These are phyloP conservation scores for Carduelis carduelis DNA, from an alignment of 2,797 vertebrate genomes.

Conservation along the genomic window DNA sequence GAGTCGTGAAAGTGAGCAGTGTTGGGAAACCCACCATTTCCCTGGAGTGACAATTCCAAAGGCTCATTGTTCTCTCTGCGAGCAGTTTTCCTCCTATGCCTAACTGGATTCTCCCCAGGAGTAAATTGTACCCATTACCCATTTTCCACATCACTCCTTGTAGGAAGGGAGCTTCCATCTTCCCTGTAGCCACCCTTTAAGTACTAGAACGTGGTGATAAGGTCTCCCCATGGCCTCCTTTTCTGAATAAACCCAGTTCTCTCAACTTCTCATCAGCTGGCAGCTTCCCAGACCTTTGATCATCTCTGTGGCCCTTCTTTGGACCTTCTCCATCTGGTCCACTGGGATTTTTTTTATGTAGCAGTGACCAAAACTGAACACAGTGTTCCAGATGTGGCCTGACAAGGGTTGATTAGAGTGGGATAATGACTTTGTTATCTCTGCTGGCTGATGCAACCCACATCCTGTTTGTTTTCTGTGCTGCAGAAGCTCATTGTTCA, in stretches of 20 bases:
- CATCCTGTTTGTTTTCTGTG: background rate
- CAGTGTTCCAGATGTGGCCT: background rate
- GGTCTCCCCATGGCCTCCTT: background rate
- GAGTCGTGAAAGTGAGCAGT: background rate
- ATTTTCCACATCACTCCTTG: background rate
- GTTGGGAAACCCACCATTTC: background rate
- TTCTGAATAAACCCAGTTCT: background rate
- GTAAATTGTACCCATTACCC: background rate
- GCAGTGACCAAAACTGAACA: background rate
- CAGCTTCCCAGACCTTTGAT: background rate
- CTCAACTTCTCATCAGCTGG: background rate
- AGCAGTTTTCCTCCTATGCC: background rate
- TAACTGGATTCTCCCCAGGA: background rate
- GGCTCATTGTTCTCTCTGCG: background rate
- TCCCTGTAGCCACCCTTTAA: background rate
- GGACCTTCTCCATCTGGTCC: background rate
- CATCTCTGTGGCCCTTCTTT: background rate
- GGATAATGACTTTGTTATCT: background rate
- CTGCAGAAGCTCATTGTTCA: background rate
- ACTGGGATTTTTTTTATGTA: background rate
- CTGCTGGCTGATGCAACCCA: background rate
- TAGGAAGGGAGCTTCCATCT: background rate
- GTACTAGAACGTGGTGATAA: background rate
- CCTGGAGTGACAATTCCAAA: background rate
- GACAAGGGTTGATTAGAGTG: background rate